Percentiles rank a stretch among this genome's conserved stretches.
Conservation (phyloP, 2,797 vertebrate species). For the Diplodus puntazzo region DNA sequence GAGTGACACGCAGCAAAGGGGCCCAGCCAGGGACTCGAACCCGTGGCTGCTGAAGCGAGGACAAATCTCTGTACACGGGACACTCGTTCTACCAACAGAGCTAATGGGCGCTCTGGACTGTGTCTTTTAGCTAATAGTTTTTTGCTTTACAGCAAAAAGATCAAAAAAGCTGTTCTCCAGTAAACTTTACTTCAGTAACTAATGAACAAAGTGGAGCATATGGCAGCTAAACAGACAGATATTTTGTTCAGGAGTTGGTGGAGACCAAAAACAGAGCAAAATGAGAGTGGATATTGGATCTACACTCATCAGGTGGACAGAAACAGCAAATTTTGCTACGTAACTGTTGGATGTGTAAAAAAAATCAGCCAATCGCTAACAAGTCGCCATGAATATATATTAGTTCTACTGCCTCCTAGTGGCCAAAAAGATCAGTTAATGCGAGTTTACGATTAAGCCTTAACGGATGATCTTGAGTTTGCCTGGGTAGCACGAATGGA, state of each 20-base stretch:
- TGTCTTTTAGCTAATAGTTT: not conserved
- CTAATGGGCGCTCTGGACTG: too few species aligned
- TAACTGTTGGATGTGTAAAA: not conserved
- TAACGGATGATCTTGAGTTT: not conserved
- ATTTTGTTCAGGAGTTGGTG: not conserved
- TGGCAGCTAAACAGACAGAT: not conserved
- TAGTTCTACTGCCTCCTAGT: not conserved
- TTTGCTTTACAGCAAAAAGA: not conserved
- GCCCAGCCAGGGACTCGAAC: too few species aligned
- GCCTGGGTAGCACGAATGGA: not conserved
- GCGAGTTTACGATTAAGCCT: not conserved
- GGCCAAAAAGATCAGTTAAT: not conserved
- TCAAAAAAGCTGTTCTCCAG: too few species aligned
- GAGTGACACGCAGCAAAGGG: too few species aligned
- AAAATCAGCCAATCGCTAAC: too few species aligned
- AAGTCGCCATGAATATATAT: not conserved
- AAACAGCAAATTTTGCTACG: not conserved
- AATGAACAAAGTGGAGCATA: not conserved
- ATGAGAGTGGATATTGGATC: not conserved
- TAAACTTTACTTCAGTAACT: not conserved
- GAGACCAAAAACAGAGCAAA: conserved; percentile 7
- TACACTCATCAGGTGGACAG: not conserved
- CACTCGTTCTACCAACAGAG: too few species aligned
- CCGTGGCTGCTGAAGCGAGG: too few species aligned
- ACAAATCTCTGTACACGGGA: too few species aligned